phyloP scores from a whole-genome alignment of 2,113 vertebrate species.

The Megatriorchis doriae region DNA sequence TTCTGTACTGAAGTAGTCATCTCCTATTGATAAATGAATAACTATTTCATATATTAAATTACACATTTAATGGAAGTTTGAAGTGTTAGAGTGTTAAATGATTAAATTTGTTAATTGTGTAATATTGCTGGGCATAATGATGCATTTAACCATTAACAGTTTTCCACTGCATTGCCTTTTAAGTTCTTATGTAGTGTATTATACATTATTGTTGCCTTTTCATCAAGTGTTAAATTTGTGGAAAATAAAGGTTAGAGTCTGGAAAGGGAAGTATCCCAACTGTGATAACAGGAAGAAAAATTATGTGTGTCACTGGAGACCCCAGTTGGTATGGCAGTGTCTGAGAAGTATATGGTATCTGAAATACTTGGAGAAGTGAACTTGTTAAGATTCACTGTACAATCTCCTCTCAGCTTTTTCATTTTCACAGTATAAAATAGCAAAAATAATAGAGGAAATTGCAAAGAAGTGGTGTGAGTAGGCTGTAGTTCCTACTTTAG shows the following conservation, averaged over 20 bases:
- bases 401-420: not conserved
- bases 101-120: slow-evolving; percentile 59
- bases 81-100: slow-evolving; percentile 31
- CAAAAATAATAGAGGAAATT: not conserved
- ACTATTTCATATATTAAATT: slow-evolving; percentile 37
- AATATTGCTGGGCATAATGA: slow-evolving; percentile 15
- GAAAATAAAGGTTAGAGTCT: not conserved
- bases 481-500: not conserved
- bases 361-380: not conserved
- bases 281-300: not conserved
- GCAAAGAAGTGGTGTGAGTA: not conserved
- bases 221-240: not conserved
- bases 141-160: slow-evolving; percentile 33
- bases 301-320: not conserved
- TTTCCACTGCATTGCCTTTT: slow-evolving; percentile 32
- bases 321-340: not conserved
- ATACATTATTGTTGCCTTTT: not conserved
- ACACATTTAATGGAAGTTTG: slow-evolving; percentile 55
- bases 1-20: slow-evolving; percentile 36
- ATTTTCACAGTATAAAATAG: not conserved
- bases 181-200: not conserved
- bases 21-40: slow-evolving; percentile 57
- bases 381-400: not conserved
- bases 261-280: not conserved
- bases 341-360: not conserved